Evolutionary conservation across 2,797 vertebrate genomes (phyloP).

Genomic region (Melanotaenia parkinsoni): DNA sequence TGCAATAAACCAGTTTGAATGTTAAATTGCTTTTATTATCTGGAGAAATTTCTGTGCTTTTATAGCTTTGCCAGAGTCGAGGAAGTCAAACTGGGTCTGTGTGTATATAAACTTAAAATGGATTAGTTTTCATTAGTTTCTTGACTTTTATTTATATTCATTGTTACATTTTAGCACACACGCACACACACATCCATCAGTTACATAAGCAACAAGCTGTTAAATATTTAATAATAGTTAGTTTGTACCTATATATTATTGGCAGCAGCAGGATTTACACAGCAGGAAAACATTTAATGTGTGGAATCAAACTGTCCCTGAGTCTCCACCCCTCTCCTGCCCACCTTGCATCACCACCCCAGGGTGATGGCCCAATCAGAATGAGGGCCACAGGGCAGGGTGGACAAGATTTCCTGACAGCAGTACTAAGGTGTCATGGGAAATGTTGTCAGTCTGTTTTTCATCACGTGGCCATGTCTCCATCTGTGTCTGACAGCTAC

Average conservation of each 20-base stretch:
- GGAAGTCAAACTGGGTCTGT: no score
- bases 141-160: no score
- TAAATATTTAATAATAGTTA: not conserved
- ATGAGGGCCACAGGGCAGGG: conserved; percentile 36
- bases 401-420: conserved; percentile 44
- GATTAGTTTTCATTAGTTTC: no score
- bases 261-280: not conserved
- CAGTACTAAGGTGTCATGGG: conserved; percentile 41
- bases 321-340: not conserved
- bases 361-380: conserved; percentile 49
- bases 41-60: conserved; percentile 1
- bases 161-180: no score
- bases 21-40: not conserved
- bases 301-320: conserved; percentile 18
- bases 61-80: not conserved
- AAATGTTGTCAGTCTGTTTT: conserved; percentile 55
- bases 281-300: conserved; percentile 9
- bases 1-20: conserved; percentile 11
- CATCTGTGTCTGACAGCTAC: conserved; percentile 25
- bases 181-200: no score
- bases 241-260: not conserved
- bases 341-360: not conserved
- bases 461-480: conserved; percentile 31
- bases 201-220: not conserved
- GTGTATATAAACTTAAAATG: no score